Conservation (phyloP, 2,888 invertebrate genomes). For the Patella caerulea region DNA sequence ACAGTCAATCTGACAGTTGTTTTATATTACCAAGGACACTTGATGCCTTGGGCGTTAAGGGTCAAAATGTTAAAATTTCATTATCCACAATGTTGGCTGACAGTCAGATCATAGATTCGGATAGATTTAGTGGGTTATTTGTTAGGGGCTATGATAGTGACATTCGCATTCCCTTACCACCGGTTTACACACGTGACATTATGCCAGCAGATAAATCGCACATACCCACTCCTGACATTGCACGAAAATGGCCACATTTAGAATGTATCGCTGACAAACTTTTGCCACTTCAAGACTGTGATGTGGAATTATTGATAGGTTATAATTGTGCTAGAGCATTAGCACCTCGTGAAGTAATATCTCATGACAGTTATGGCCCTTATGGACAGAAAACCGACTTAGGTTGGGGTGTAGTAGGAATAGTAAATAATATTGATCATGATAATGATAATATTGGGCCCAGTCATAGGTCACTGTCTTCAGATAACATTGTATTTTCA, state of each 20-base stretch:
- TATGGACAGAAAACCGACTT: constrained; percentile 39
- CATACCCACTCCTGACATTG: constrained; percentile 40
- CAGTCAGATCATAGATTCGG: background rate
- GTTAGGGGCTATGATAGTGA: constrained; percentile 31
- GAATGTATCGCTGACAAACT: constrained; percentile 31
- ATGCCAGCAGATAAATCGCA: constrained; percentile 41
- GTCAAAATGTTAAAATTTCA: too few species aligned
- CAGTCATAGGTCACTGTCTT: constrained; percentile 8
- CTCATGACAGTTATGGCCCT: constrained; percentile 30
- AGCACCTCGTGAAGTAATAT: constrained; percentile 35
- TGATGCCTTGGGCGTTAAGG: constrained; percentile 20
- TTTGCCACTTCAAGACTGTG: constrained; percentile 28
- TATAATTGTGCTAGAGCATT: constrained; percentile 43
- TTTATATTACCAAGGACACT: constrained; percentile 35
- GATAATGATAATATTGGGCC: constrained; percentile 6
- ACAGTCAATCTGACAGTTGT: constrained; percentile 44
- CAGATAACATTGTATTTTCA: background rate
- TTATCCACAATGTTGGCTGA: background rate
- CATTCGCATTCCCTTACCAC: constrained; percentile 32
- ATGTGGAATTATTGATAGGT: constrained; percentile 40
- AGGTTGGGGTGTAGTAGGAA: constrained; percentile 39
- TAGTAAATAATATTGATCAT: background rate
- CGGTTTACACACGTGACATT: constrained; percentile 32
- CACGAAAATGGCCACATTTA: constrained; percentile 38
- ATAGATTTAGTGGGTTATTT: constrained; percentile 19